Conservation (phyloP, 2,113 vertebrate species). For the Genyomyrus donnyi region DNA sequence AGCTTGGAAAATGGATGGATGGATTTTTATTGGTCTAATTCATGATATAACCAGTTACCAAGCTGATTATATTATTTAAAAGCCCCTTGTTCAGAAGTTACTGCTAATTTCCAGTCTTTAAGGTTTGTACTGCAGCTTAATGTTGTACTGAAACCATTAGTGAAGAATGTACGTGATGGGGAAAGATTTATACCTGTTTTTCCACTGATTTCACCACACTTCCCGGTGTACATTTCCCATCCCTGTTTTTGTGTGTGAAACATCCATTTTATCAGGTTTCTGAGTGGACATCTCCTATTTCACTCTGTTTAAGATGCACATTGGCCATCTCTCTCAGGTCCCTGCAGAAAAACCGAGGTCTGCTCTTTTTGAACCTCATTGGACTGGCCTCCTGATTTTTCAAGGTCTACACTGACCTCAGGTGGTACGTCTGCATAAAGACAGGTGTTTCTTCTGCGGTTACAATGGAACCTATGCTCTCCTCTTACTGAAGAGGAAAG, state of each 20-base stretch:
- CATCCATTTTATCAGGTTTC: background rate
- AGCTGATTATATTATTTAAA: background rate
- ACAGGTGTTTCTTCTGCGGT: constrained; percentile 28
- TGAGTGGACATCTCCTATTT: background rate
- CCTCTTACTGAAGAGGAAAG: background rate
- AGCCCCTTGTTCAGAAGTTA: background rate
- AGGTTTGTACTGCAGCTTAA: background rate
- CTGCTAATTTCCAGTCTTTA: background rate
- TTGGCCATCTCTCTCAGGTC: background rate
- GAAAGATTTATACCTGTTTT: background rate
- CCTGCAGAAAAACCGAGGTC: background rate
- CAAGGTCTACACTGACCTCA: constrained; percentile 58
- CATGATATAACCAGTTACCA: background rate
- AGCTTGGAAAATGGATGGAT: too few relatives aligned
- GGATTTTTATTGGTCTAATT: background rate
- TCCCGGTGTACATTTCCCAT: background rate
- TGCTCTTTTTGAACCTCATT: background rate
- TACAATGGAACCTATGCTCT: background rate
- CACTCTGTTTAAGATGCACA: background rate
- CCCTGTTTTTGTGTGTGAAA: background rate
- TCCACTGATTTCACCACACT: background rate
- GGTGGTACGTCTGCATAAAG: constrained; percentile 47
- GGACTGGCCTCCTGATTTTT: background rate
- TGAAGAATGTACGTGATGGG: background rate
- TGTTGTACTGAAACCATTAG: background rate